Conservation (phyloP, 2,797 vertebrate genomes). For the Acropternis orthonyx region DNA sequence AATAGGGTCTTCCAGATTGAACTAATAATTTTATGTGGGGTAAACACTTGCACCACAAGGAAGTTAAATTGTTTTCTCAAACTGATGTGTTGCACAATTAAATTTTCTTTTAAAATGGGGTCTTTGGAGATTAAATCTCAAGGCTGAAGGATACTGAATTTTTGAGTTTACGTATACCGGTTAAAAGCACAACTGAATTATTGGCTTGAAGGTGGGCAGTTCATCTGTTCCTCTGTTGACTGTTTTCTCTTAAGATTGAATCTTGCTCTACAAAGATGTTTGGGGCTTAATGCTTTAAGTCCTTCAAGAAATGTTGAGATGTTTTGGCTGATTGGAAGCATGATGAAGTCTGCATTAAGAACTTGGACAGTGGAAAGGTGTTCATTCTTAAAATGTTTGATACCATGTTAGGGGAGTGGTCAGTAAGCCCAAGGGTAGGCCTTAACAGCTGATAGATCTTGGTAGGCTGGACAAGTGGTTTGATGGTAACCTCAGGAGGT, state of each 20-base stretch:
- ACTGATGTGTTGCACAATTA: background rate
- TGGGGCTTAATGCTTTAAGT: background rate
- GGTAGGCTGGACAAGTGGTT: background rate
- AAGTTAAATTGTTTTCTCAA: background rate
- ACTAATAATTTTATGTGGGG: background rate
- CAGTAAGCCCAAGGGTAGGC: background rate
- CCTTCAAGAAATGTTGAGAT: background rate
- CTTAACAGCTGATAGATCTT: background rate
- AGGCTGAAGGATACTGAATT: background rate
- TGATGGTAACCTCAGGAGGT: background rate
- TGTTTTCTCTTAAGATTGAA: background rate
- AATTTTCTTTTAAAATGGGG: background rate
- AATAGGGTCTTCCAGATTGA: background rate
- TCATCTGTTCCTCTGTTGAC: background rate
- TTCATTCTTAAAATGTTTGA: background rate
- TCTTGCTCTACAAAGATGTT: background rate
- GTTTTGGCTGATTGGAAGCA: background rate
- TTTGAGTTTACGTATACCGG: background rate
- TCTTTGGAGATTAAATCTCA: background rate
- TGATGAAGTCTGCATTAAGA: background rate
- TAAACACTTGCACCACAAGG: background rate
- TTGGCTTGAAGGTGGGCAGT: background rate
- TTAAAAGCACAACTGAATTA: background rate
- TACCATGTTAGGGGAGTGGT: fast-evolving
- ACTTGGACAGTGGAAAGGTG: background rate